Base-by-base conservation (phyloP, 2,797 vertebrate species). In the Yasuhikotakia modesta region DNA sequence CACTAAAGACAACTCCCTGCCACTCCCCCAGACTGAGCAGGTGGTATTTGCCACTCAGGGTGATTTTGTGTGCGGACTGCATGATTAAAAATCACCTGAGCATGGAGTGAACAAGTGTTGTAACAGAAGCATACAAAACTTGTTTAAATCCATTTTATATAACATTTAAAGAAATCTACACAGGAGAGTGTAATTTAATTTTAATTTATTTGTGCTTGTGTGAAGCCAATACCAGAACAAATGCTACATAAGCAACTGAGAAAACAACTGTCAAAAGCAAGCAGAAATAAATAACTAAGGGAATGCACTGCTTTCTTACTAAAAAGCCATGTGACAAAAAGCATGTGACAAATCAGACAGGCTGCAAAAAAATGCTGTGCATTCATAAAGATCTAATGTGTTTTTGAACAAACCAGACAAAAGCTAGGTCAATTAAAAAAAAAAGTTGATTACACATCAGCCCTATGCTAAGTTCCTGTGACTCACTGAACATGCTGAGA, bases 21-120 rank as follows among this genome's bases (percentile, higher is more conserved):
- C 60, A 32, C 45, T 45, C 21, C 66, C 12, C 21, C 55, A 80
- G 81, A 80, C 70, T 84, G 83, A 82, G 82, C 58, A 52, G 48
- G 73, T 68, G 79, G 27, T 53, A 84, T 79, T 81, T 83, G 80
- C 57, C 70, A 79, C 81, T 53, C 27, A 8, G 53, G 66, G 79
- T 67, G 30, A 68, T 74, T 80, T 55, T 83, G 48, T 79, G 79
- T 55, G 46, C 8, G 21, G n/a, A 58, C 77, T 76, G 82, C 50
- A 82, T 78, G 80, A 81, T 81, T 76, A 71, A 63, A 78, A 70
- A 66, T 73, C 60, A 8, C n/a, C 53, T 43, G 75, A 67, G 21
- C 55, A 32, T 22, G 46, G 53, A 39, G 50, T 64, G 57, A 17
- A 76, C 19, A 46, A 35, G 5, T 11, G 21, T 68, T 52, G n/a